Percentiles rank a stretch among this genome's conserved stretches.
Evolutionary conservation across 2,113 vertebrate genomes (phyloP).

Genomic region (Fregetta grallaria): DNA sequence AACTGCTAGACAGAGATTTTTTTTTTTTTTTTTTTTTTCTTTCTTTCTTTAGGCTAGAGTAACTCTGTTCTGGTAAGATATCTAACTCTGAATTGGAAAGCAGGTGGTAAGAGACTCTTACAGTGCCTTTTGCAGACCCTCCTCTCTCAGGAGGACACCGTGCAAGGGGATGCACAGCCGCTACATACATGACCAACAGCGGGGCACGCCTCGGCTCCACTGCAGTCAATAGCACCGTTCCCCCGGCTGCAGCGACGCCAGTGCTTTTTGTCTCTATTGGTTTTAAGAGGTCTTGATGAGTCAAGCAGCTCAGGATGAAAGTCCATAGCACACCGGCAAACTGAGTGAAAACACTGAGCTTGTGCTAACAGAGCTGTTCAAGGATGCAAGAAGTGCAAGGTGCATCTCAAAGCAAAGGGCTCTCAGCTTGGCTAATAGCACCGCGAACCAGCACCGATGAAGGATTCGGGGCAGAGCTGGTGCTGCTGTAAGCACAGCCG

Average conservation of each 20-base stretch:
- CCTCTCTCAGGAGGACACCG: fast-evolving
- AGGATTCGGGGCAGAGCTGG: not conserved
- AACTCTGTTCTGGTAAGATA: not conserved
- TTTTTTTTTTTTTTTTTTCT: too few relatives aligned
- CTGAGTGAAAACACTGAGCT: not conserved
- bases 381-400: not conserved
- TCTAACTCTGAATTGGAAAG: not conserved
- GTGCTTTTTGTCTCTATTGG: not conserved
- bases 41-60: not conserved
- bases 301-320: not conserved
- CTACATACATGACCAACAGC: fast-evolving
- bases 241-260: fast-evolving
- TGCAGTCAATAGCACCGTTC: not conserved
- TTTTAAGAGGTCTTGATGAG: not conserved
- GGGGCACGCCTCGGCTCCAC: fast-evolving
- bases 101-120: not conserved
- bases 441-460: not conserved
- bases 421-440: not conserved
- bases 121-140: not conserved
- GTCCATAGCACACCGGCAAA: not conserved
- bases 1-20: not conserved
- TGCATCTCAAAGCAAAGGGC: not conserved
- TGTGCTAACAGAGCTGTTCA: not conserved
- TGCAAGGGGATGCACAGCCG: fast-evolving
- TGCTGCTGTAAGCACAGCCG: not conserved